Evolutionary conservation across 2,888 invertebrate species (phyloP), one percentile per base, ranked within the genome.

Genomic region (Branchinecta sandiegonensis): DNA sequence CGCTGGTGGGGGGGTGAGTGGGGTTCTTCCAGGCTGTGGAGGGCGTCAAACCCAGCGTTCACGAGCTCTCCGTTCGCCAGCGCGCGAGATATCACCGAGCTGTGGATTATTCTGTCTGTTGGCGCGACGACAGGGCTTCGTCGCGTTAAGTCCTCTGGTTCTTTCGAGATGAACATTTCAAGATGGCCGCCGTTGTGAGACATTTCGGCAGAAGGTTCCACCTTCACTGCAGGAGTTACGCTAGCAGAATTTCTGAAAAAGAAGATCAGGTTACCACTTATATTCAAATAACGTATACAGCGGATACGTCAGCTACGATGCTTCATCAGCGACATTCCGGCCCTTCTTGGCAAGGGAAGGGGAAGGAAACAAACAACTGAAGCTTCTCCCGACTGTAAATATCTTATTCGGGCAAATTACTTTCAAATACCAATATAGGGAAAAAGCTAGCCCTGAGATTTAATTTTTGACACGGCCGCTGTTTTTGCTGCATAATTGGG

Each of bases 81-180:
- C 11, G 66, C 69, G 6, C 69, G 67, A 8, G 69, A 69, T n/a
- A 69, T 69, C 13, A 69, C 69, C 17, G 67, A 67, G 50, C 69
- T 63, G 14, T 67, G 63, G 14, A 47, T 23, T n/a, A 48, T 47
- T 6, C 63, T 67, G 46, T 69, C 69, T 46, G 50, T 11, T n/a
- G 66, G 8, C 23, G 47, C 46, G 17, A 69, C 66, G 46, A 67
- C 65, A 13, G 48, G 69, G 48, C 66, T 69, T 23, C 69, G 65
- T 46, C 69, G 47, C 11, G 69, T 88, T 74, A 88, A 82, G 79
- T 89, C 89, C 81, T 88, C 88, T 75, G 88, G 88, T 80, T 88
- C 89, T 78, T 88, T 84, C 81, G 88, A 88, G 78, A 88, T 86
- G 77, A 64, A 47, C 63, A 56, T 17, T 23, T 56, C 63, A 17